Evolutionary conservation across 2,888 invertebrate genomes (phyloP).

Genomic region (Tigriopus californicus): DNA sequence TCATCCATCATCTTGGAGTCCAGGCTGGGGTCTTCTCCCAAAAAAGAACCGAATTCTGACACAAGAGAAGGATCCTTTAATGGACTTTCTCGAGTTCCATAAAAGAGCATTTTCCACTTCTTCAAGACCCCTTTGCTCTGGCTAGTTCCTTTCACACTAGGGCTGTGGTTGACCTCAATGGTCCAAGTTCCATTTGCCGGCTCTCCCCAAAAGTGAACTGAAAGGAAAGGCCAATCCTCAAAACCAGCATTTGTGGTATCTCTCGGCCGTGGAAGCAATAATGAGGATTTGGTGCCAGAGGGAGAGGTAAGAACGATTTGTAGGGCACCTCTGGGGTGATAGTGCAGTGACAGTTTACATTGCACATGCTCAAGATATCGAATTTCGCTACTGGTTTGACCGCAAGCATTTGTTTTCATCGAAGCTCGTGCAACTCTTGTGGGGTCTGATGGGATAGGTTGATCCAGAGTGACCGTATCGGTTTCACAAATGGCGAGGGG

Average conservation of each 20-base stretch:
- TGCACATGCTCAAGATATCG: slow-evolving; percentile 91
- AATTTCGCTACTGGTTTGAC: slow-evolving; percentile 66
- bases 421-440: slow-evolving; percentile 59
- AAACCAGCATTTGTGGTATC: slow-evolving; percentile 83
- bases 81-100: slow-evolving; percentile 53
- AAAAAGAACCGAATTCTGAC: no score
- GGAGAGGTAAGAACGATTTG: slow-evolving; percentile 73
- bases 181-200: slow-evolving; percentile 31
- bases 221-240: slow-evolving; percentile 98
- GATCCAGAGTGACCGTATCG: slow-evolving; percentile 64
- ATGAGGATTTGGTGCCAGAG: slow-evolving; percentile 71
- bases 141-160: slow-evolving; percentile 15
- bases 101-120: slow-evolving; percentile 90
- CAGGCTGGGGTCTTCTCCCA: no score
- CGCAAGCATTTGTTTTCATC: slow-evolving; percentile 56
- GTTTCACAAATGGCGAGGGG: slow-evolving; percentile 91
- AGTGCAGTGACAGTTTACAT: slow-evolving; percentile 74
- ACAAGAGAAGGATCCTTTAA: no score
- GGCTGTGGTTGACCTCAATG: slow-evolving; percentile 42
- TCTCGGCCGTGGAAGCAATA: slow-evolving; percentile 78
- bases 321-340: slow-evolving; percentile 81
- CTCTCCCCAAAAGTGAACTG: slow-evolving; percentile 90
- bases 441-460: slow-evolving; percentile 22
- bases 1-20: no score
- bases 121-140: slow-evolving; percentile 46